phyloP scores from a whole-genome alignment of 30 jellyfish, hydroid and myxozoan species.

The Chrysaora quinquecirrha region DNA sequence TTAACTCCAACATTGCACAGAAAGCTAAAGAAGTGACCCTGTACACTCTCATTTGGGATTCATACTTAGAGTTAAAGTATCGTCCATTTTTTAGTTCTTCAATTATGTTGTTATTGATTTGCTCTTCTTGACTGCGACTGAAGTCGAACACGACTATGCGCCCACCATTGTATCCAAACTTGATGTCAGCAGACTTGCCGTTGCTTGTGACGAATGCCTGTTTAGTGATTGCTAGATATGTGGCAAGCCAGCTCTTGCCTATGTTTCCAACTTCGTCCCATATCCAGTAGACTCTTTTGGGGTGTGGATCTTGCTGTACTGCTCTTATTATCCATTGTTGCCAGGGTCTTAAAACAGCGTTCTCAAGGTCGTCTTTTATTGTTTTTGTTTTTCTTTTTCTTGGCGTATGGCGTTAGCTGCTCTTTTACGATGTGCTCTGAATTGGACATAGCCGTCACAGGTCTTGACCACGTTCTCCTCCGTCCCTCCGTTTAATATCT shows the following conservation, averaged over 20 bases:
- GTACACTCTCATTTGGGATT: no score
- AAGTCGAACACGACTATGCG: conserved; percentile 9
- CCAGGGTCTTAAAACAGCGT: background rate
- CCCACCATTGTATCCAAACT: conserved; percentile 13
- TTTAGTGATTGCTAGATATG: background rate
- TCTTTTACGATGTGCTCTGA: background rate
- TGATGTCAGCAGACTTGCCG: conserved; percentile 20
- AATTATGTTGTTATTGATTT: background rate
- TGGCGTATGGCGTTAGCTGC: background rate
- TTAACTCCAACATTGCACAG: no score
- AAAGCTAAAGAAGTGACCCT: no score
- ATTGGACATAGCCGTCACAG: background rate
- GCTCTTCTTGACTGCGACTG: conserved; percentile 16
- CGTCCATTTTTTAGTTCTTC: conserved; percentile 11
- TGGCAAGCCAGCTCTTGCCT: conserved; percentile 12
- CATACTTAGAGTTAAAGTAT: background rate
- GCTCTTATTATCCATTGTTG: background rate
- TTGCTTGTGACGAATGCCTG: background rate
- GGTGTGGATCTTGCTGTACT: background rate
- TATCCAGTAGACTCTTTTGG: background rate
- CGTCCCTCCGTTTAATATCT: background rate
- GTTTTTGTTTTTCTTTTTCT: background rate
- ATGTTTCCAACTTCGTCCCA: conserved; percentile 25
- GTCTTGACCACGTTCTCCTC: conserved; percentile 1
- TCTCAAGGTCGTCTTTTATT: background rate